Evolutionary conservation across 2,113 vertebrate species (phyloP).

Genomic region (Himantopus leucocephalus): DNA sequence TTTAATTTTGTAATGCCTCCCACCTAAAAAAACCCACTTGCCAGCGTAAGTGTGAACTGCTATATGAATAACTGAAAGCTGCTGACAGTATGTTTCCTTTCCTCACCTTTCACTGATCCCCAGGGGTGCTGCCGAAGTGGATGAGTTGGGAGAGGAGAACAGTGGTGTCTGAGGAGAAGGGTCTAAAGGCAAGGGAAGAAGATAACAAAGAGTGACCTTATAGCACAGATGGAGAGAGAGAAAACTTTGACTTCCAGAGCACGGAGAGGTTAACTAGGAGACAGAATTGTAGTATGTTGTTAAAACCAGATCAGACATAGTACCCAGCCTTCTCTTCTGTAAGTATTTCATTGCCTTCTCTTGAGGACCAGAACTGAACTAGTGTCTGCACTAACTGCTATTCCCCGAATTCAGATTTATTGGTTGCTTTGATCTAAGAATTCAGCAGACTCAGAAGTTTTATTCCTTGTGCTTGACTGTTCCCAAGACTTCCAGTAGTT

Average conservation of each 20-base stretch:
- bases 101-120: neutral
- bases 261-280: neutral
- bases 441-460: conserved; percentile 1
- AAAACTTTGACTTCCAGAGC: neutral
- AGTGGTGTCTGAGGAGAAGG: neutral
- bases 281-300: neutral
- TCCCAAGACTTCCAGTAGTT: conserved; percentile 13
- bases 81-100: neutral
- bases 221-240: neutral
- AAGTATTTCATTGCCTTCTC: neutral
- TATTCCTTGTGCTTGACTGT: neutral
- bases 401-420: conserved; percentile 21
- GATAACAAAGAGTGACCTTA: neutral
- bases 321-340: neutral
- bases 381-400: neutral
- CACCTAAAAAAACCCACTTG: neutral
- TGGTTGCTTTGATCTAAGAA: conserved; percentile 37
- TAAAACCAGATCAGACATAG: neutral
- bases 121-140: neutral
- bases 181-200: neutral
- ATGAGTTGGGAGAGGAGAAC: neutral
- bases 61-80: neutral
- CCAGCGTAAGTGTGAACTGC: neutral
- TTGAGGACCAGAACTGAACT: neutral
- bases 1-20: neutral